These are phyloP conservation scores for Alloscopus bannaensis DNA, from an alignment of 2,888 invertebrate species.

Conservation along the genomic window DNA sequence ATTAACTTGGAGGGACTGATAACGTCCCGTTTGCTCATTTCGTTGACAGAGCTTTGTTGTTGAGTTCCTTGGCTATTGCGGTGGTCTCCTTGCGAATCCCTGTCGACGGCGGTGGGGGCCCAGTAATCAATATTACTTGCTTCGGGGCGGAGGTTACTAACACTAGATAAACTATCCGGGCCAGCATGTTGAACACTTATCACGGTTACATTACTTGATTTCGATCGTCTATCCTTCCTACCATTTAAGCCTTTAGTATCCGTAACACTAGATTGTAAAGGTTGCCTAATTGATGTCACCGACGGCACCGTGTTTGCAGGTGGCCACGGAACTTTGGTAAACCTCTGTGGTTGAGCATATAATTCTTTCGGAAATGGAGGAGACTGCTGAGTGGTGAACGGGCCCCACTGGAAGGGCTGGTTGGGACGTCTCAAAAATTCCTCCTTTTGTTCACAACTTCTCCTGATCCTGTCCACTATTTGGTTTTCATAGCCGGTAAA, in stretches of 20 bases:
- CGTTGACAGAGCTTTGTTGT: slow-evolving; percentile 30
- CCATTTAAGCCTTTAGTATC: slow-evolving; percentile 14
- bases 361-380: slow-evolving; percentile 72
- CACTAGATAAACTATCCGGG: slow-evolving; percentile 58
- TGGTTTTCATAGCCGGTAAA: slow-evolving; percentile 70
- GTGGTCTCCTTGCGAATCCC: slow-evolving; percentile 26
- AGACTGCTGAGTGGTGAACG: slow-evolving; percentile 74
- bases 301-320: slow-evolving; percentile 76
- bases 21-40: slow-evolving; percentile 12
- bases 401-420: slow-evolving; percentile 80
- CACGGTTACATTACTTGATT: slow-evolving; percentile 66
- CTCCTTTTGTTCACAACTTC: slow-evolving; percentile 92
- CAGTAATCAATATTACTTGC: slow-evolving; percentile 57
- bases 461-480: slow-evolving; percentile 79
- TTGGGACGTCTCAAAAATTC: slow-evolving; percentile 85
- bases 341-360: slow-evolving; percentile 86
- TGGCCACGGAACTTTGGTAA: slow-evolving; percentile 85
- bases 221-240: slow-evolving; percentile 42
- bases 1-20: slow-evolving; percentile 58
- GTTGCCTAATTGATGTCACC: slow-evolving; percentile 60
- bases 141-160: slow-evolving; percentile 55
- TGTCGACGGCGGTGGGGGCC: slow-evolving; percentile 59
- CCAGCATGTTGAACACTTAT: slow-evolving; percentile 67
- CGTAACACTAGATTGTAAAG: slow-evolving; percentile 46
- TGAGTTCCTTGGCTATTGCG: slow-evolving; percentile 2